Evolutionary conservation across 2,113 vertebrate species (phyloP).

Genomic region (Sinocyclocheilus maitianheensis): DNA sequence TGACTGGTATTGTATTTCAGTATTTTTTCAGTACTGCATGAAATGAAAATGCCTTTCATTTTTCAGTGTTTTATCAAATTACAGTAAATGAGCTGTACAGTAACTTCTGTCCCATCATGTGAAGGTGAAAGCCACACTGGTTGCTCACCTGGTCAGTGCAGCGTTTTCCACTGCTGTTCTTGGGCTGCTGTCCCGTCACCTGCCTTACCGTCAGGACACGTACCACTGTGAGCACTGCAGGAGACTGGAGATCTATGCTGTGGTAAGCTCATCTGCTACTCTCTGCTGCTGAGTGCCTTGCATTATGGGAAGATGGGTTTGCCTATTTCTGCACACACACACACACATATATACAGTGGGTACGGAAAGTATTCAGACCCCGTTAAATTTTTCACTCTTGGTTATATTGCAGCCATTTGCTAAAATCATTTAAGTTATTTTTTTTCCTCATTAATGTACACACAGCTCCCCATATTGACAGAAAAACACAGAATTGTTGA

Average conservation of each 20-base stretch:
- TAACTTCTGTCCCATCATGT: conserved; percentile 1
- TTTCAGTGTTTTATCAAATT: neutral
- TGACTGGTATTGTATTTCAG: neutral
- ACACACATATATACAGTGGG: too few relatives aligned
- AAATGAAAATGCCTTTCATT: too few relatives aligned
- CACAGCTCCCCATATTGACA: too few relatives aligned
- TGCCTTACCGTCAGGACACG: conserved; percentile 78
- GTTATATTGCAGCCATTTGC: too few relatives aligned
- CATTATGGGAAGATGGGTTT: neutral
- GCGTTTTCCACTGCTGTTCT: conserved; percentile 74
- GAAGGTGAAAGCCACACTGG: conserved; percentile 75
- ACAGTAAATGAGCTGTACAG: neutral
- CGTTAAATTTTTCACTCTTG: too few relatives aligned
- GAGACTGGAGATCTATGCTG: conserved; percentile 72
- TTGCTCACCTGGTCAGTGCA: conserved; percentile 79
- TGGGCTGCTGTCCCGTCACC: conserved; percentile 78
- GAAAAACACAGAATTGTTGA: too few relatives aligned
- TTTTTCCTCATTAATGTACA: too few relatives aligned
- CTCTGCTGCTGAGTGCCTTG: neutral
- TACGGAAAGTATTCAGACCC: too few relatives aligned
- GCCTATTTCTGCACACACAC: too few relatives aligned
- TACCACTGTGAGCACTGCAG: conserved; percentile 81
- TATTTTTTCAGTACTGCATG: neutral
- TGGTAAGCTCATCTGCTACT: conserved; percentile 65
- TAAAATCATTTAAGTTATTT: too few relatives aligned